Conservation (phyloP, 1,140 invertebrate genomes). For the Ceratina australensis region DNA sequence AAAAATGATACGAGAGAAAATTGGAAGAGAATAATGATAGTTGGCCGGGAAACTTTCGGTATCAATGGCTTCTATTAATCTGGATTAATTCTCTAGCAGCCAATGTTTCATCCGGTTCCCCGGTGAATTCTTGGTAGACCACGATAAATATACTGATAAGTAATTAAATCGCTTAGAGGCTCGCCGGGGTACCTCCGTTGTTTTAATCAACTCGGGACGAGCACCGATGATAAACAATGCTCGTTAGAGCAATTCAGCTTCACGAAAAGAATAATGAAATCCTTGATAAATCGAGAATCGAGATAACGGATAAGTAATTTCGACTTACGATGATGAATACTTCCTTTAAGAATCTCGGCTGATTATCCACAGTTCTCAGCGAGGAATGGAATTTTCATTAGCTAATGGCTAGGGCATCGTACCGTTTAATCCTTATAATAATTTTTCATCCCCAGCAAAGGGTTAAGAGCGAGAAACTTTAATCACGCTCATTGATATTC, state of each 20-base stretch:
- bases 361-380: neutral
- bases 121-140: neutral
- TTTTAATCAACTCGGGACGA: conserved; percentile 49
- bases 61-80: conserved; percentile 57
- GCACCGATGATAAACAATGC: conserved; percentile 47
- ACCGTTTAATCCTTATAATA: neutral
- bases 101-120: conserved; percentile 17
- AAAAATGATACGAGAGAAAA: neutral
- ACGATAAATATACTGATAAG: conserved; percentile 57
- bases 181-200: conserved; percentile 44
- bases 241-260: conserved; percentile 9
- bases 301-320: neutral
- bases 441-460: neutral
- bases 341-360: neutral
- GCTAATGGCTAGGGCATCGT: neutral
- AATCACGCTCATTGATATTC: neutral
- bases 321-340: neutral
- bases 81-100: conserved; percentile 43
- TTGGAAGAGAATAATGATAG: conserved; percentile 14
- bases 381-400: conserved; percentile 4
- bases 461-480: neutral
- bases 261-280: neutral
- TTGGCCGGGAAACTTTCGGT: conserved; percentile 34
- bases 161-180: conserved; percentile 45
- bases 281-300: neutral